Base-by-base conservation (phyloP, 2,113 vertebrate genomes). In the Pimephales promelas region DNA sequence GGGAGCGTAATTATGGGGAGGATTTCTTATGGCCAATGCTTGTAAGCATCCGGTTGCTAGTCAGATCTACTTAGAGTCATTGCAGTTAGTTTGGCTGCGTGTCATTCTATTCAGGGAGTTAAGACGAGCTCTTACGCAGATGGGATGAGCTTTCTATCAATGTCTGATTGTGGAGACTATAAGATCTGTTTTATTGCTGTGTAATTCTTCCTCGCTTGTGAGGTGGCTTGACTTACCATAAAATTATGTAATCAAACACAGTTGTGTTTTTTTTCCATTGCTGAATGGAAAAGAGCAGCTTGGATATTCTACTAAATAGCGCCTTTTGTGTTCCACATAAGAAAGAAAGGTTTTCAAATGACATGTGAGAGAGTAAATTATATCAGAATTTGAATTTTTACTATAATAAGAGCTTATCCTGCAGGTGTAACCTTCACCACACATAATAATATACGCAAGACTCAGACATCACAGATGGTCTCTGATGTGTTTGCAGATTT, bases 381-480 rank as follows among this genome's bases (percentile, higher is more conserved):
- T 81, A 26, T 18, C 10, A 18, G 20, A n/a, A 73, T 28, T 70
- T 43, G 56, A 28, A 20, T 7, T 66, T 20, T 40, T 68, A 3
- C 64, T 68, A 28, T 79, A 49, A 66, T 16, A 72, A 34, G 11
- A 24, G 5, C 24, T 74, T 20, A 34, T 83, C 57, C 59, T 54
- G 22, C 11, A 84, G n/a, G 36, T 84, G 20, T 76, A 71, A 81
- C 82, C 75, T 79, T 73, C 66, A 79, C 31, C 20, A 3, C 3
- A 4, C 26, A 49, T 43, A 76, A 81, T 28, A 76, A 77, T 36
- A 78, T 1, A 72, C 14, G 61, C 6, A 36, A 4, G 7, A 26
- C 24, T 36, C 59, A 56, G 34, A 64, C 47, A 72, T 52, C 57
- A 54, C 86, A 85, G 73, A 82, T 85, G 74, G 79, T 57, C 79